Evolutionary conservation across 2,888 invertebrate species (phyloP), one percentile per base, ranked within the genome.

Genomic region (Drosophila neutralis): DNA sequence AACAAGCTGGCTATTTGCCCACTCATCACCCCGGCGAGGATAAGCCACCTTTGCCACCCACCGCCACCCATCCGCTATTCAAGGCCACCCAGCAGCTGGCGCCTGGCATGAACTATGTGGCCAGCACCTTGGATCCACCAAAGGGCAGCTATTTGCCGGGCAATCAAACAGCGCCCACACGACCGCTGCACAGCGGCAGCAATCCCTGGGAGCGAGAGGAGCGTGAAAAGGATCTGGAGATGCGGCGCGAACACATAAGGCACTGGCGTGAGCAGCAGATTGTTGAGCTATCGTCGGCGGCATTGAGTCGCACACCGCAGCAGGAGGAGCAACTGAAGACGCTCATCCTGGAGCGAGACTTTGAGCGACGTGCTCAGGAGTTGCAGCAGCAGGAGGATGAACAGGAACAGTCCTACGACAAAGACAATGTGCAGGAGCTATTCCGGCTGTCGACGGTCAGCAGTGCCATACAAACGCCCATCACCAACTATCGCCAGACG

Each of bases 181-280:
- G 74, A 5, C 69, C 79, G 7, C 35, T 78, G 49, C 86, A 87
- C 48, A 91, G 91, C 63, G 93, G 94, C 91, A 94, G 95, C 85
- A 97, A 97, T 94, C 98, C 98, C 2, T 98, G 98, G 98, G 97
- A 98, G 89, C 94, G 98, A 33, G 98, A 98, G 94, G 98, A 98
- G 92, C 95, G 97, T 85, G 98, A 98, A 94, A 96, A 96, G 83
- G 96, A 96, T 90, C 69, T 91, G 85, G 96, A 96, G 82, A 94
- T 95, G 60, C 94, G 96, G 66, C 94, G 96, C 71, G 96, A 96
- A 90, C 96, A 96, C n/a, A 95, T 96, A 3, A 94, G 96, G 40
- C 95, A 95, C 58, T 95, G 95, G 95, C 95, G 98, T 60, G 98
- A 98, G 91, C 96, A 97, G 86, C 97, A 98, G 91, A 98, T 98